Base-by-base conservation (phyloP, 2,797 vertebrate species). In the Chrysocyon brachyurus region DNA sequence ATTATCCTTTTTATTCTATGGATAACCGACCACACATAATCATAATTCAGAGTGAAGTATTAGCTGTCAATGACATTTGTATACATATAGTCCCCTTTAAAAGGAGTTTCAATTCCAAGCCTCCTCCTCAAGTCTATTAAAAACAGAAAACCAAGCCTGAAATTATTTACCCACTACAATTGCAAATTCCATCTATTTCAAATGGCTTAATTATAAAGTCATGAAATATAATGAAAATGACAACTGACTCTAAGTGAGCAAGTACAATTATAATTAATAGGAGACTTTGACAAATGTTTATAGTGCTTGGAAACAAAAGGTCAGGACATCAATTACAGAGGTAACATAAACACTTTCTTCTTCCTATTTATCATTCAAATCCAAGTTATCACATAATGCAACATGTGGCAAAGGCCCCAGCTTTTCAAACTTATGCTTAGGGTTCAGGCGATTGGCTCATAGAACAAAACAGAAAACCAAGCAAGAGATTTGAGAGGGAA, bases 201-300 rank as follows among this genome's bases (percentile, higher is more conserved):
- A 96, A 96, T 91, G 91, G 66, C 75, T 92, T 97, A 93, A 96
- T 98, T 97, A 96, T 56, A 87, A 98, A 97, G 63, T 97, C 57
- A 93, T 86, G 52, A 57, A 63, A 90, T 97, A 28, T 96, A 98
- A 98, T 97, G 63, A 97, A 98, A 98, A 96, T 96, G 94, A 94
- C 98, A 98, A 97, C 83, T 93, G 97, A 97, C 96, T 98, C 95
- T 97, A 92, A 87, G 83, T 81, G 81, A 94, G 49, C 75, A 94
- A 97, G 31, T 84, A 97, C 92, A 97, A 83, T 97, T 98, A 97
- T 85, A 98, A 98, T 98, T 98, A 98, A 98, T 28, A 92, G 24
- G 82, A 97, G 85, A 97, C 9, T 95, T 91, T 96, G 94, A 97
- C 90, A 98, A 97, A 97, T 0, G 24, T 97, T 97, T 97, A 79